A percentile compares a stretch with the other conserved stretches of the same genome.
Evolutionary conservation across 2,797 vertebrate genomes (phyloP).

Genomic region (Coilia nasus): DNA sequence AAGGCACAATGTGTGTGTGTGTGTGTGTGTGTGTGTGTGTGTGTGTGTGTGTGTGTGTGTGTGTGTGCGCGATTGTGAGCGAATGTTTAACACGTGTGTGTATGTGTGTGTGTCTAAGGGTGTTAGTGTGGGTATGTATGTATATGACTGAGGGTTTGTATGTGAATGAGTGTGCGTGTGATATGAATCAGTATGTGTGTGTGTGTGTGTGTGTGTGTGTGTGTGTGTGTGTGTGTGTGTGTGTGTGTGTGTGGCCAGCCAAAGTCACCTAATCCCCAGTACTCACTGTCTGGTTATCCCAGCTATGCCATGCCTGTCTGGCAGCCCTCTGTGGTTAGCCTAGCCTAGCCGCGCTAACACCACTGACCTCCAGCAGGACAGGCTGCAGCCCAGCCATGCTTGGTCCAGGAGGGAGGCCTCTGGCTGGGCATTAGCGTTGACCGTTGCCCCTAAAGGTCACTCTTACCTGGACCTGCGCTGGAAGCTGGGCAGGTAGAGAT

Average conservation of each 20-base stretch:
- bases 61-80: too few relatives aligned
- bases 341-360: slow-evolving; percentile 46
- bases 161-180: not conserved
- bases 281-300: slow-evolving; percentile 54
- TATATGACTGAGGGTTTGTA: not conserved
- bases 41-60: too few relatives aligned
- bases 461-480: not conserved
- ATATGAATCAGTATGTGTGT: not conserved
- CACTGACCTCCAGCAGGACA: slow-evolving; percentile 40
- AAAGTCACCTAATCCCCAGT: not conserved
- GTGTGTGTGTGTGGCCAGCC: not conserved
- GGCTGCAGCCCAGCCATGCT: not conserved
- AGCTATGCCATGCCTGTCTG: slow-evolving; percentile 58
- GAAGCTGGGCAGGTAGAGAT: not conserved
- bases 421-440: not conserved
- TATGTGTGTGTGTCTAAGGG: too few relatives aligned
- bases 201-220: not conserved
- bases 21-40: not conserved
- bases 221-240: not conserved
- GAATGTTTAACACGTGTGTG: too few relatives aligned
- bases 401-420: too few relatives aligned
- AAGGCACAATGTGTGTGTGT: too few relatives aligned
- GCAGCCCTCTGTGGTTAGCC: slow-evolving; percentile 47
- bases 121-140: not conserved
- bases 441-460: not conserved